These are phyloP conservation scores for Pedetes capensis DNA, from an alignment of 2,113 vertebrate genomes.

Conservation along the genomic window DNA sequence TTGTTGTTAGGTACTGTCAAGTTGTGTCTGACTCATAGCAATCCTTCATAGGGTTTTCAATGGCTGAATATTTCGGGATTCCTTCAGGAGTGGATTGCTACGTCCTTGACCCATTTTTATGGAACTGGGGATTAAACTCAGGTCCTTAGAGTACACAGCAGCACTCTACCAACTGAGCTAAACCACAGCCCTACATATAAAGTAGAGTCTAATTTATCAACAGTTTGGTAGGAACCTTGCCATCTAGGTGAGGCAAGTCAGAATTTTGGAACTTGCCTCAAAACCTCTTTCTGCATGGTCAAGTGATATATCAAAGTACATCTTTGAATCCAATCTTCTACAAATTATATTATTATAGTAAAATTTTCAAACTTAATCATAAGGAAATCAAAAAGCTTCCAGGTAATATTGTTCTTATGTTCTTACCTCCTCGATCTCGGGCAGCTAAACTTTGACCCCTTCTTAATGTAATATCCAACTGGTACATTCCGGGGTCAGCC, in stretches of 20 bases:
- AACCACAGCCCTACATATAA: no score
- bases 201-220: not conserved
- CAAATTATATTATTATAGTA: not conserved
- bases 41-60: no score
- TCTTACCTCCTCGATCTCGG: slow-evolving; percentile 93
- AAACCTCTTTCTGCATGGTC: not conserved
- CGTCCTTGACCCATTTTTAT: no score
- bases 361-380: not conserved
- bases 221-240: not conserved
- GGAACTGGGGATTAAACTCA: no score
- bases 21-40: no score
- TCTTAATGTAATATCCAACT: slow-evolving; percentile 92
- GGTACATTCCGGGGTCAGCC: slow-evolving; percentile 91
- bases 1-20: no score
- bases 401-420: not conserved
- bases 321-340: not conserved
- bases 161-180: no score
- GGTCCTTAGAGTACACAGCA: no score
- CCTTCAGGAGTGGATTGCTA: no score
- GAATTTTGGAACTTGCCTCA: not conserved
- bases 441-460: slow-evolving; percentile 94
- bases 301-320: not conserved
- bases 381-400: not conserved
- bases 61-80: no score
- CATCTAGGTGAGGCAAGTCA: not conserved